Percentiles rank a stretch among this genome's conserved stretches.
Evolutionary conservation across 1,140 invertebrate genomes (phyloP).

Genomic region (Rhopalosiphum padi): DNA sequence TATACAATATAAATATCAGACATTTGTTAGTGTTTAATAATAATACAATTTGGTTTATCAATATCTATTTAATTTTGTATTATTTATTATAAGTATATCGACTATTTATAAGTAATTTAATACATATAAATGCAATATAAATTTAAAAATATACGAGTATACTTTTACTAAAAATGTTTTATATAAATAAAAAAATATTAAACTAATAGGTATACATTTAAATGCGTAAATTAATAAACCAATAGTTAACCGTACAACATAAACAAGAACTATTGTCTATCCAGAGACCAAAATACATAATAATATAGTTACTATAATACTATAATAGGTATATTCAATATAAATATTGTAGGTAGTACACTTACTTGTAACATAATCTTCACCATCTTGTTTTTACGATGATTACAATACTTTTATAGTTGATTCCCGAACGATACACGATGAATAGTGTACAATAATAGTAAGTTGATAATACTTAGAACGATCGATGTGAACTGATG

Average conservation of each 20-base stretch:
- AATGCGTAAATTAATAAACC: neutral
- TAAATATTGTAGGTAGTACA: neutral
- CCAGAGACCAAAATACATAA: neutral
- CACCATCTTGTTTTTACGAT: neutral
- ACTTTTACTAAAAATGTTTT: neutral
- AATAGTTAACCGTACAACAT: neutral
- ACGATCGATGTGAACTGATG: neutral
- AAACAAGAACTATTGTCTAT: neutral
- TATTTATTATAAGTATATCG: neutral
- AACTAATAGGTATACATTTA: neutral
- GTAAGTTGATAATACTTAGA: neutral
- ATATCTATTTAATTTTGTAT: neutral
- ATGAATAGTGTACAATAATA: neutral
- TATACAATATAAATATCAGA: neutral
- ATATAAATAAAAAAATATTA: neutral
- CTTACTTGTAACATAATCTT: constrained; percentile 28
- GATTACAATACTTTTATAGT: neutral
- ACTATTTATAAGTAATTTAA: neutral
- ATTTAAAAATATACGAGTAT: neutral
- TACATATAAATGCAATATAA: neutral
- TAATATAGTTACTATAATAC: neutral
- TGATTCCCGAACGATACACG: neutral
- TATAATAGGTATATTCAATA: too few species aligned
- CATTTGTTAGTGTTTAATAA: neutral
- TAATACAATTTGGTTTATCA: neutral